phyloP scores from a whole-genome alignment of 2,113 vertebrate species.

The Bubo scandiacus region DNA sequence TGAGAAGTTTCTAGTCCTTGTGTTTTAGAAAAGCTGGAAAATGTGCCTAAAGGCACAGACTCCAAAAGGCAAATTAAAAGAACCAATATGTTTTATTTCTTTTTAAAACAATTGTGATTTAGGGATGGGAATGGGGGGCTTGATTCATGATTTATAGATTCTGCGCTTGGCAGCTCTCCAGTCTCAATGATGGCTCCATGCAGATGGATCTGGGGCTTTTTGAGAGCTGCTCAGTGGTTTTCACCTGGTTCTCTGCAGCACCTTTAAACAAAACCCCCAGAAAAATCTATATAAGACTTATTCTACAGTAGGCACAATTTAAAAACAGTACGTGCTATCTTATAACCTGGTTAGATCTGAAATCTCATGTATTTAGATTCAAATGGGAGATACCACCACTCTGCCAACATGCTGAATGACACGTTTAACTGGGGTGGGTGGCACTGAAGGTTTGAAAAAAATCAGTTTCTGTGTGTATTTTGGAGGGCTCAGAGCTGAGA shows the following conservation, averaged over 20 bases:
- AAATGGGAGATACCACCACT: not conserved
- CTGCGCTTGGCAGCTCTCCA: not conserved
- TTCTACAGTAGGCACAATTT: not conserved
- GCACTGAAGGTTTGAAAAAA: not conserved
- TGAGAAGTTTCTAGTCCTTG: not conserved
- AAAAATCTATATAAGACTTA: not conserved
- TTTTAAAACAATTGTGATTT: slow-evolving; percentile 44
- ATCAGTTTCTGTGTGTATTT: not conserved
- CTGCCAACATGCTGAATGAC: not conserved
- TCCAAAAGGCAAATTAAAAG: slow-evolving; percentile 52
- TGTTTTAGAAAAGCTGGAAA: slow-evolving; percentile 20
- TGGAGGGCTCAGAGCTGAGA: not conserved
- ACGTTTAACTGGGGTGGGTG: rapidly evolving
- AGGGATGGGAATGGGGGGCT: not conserved
- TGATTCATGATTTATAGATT: slow-evolving; percentile 26
- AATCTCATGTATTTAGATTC: not conserved
- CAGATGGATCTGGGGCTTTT: not conserved
- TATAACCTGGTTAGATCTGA: not conserved
- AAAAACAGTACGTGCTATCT: not conserved
- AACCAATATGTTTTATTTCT: slow-evolving; percentile 38
- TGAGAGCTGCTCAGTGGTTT: not conserved
- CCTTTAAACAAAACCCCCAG: not conserved
- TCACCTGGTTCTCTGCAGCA: not conserved
- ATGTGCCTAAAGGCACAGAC: slow-evolving; percentile 30
- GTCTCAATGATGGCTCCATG: not conserved